Conservation (phyloP, 2,888 invertebrate species). For the Habrosyne pyritoides region DNA sequence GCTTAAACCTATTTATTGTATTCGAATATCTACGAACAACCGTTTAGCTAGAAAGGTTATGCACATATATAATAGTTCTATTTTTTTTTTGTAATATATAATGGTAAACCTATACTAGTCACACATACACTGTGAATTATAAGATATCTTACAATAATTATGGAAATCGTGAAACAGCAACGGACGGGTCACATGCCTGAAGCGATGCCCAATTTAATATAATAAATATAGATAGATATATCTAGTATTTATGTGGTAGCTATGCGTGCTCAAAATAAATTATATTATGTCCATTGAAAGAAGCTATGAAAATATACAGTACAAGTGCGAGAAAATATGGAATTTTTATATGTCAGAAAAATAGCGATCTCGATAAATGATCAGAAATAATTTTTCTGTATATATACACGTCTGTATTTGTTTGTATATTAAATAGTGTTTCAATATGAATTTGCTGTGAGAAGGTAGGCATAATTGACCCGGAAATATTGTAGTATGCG, state of each 20-base stretch:
- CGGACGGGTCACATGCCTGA: slow-evolving; percentile 58
- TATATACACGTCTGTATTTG: slow-evolving; percentile 74
- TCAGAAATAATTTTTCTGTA: slow-evolving; percentile 72
- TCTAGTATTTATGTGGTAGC: slow-evolving; percentile 38
- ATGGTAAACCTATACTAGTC: slow-evolving; percentile 73
- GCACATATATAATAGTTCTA: slow-evolving; percentile 72
- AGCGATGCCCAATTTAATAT: slow-evolving; percentile 49
- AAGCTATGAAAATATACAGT: slow-evolving; percentile 78
- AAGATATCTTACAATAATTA: slow-evolving; percentile 58
- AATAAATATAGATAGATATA: slow-evolving; percentile 26
- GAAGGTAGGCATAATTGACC: slow-evolving; percentile 60
- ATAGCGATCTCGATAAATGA: slow-evolving; percentile 74
- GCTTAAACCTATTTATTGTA: slow-evolving; percentile 76
- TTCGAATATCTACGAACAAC: slow-evolving; percentile 77
- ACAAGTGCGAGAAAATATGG: slow-evolving; percentile 75
- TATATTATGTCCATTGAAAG: slow-evolving; percentile 49
- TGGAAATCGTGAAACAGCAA: slow-evolving; percentile 55
- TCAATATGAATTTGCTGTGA: slow-evolving; percentile 50
- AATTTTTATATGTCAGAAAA: slow-evolving; percentile 67
- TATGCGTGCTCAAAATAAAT: slow-evolving; percentile 69
- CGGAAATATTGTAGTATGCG: slow-evolving; percentile 15
- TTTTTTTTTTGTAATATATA: slow-evolving; percentile 51
- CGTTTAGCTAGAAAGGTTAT: slow-evolving; percentile 78
- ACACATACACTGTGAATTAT: slow-evolving; percentile 74
- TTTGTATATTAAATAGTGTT: slow-evolving; percentile 73